Conservation (phyloP, 2,797 vertebrate genomes). For the Ptychadena robeensis region DNA sequence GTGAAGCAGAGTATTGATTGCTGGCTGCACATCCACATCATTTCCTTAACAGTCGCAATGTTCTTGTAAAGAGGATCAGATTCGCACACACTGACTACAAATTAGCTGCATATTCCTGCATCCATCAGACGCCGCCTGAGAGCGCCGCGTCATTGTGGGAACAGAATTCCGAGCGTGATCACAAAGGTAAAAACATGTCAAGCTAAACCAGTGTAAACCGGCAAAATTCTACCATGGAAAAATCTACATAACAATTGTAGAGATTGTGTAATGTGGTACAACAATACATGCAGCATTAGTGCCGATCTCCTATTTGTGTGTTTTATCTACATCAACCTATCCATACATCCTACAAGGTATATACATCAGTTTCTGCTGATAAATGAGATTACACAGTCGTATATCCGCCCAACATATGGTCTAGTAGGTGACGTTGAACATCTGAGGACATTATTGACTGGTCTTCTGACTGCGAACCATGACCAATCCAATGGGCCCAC, state of each 20-base stretch:
- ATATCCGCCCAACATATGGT: no score
- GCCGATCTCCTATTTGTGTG: no score
- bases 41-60: constrained; percentile 46
- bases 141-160: neutral
- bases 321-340: neutral
- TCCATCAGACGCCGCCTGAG: constrained; percentile 9
- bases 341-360: neutral
- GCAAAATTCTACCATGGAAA: neutral
- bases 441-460: no score
- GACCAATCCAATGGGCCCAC: no score
- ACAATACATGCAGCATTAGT: no score
- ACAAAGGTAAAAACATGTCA: neutral
- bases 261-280: no score
- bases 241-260: no score
- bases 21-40: constrained; percentile 16
- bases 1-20: constrained; percentile 45
- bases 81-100: constrained; percentile 42
- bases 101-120: constrained; percentile 32
- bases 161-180: neutral
- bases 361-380: neutral
- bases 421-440: no score
- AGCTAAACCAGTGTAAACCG: neutral
- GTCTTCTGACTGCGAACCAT: no score
- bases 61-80: constrained; percentile 44
- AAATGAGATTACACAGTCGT: neutral